Evolutionary conservation across 2,888 invertebrate species (phyloP).

Genomic region (Cryptus armator): DNA sequence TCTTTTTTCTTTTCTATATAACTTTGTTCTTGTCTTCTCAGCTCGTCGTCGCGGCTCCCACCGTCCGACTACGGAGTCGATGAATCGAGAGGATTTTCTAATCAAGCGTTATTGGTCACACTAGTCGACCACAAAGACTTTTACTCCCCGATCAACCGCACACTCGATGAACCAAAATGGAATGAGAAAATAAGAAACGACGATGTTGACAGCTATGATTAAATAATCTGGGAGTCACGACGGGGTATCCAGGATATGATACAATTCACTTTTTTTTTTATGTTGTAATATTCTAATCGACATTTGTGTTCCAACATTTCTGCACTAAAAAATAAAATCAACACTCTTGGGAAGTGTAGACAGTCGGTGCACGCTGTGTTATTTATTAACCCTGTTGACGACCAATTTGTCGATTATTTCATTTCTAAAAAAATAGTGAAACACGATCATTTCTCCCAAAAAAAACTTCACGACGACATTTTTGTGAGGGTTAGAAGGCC

Average conservation of each 20-base stretch:
- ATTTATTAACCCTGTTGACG: not conserved
- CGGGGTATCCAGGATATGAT: not conserved
- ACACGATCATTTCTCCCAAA: too few species aligned
- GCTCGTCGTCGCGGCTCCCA: constrained; percentile 67
- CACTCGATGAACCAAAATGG: constrained; percentile 25
- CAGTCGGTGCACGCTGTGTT: too few species aligned
- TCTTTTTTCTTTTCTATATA: constrained; percentile 44
- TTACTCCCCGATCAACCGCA: constrained; percentile 33
- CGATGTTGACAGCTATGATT: constrained; percentile 4
- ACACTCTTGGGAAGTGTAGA: not conserved
- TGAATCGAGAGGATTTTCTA: constrained; percentile 77
- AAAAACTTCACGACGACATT: too few species aligned
- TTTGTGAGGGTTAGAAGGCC: too few species aligned
- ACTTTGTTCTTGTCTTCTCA: constrained; percentile 54
- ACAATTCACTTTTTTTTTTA: not conserved
- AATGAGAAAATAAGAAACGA: constrained; percentile 44
- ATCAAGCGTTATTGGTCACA: constrained; percentile 82
- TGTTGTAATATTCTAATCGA: not conserved
- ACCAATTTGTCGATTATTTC: not conserved
- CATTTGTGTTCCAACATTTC: not conserved
- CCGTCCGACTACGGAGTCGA: constrained; percentile 62
- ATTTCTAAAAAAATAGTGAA: not conserved
- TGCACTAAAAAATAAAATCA: not conserved
- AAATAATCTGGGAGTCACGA: constrained; percentile 1
- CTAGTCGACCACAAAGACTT: constrained; percentile 66